phyloP scores from a whole-genome alignment of 2,113 vertebrate genomes.

The Ia io region DNA sequence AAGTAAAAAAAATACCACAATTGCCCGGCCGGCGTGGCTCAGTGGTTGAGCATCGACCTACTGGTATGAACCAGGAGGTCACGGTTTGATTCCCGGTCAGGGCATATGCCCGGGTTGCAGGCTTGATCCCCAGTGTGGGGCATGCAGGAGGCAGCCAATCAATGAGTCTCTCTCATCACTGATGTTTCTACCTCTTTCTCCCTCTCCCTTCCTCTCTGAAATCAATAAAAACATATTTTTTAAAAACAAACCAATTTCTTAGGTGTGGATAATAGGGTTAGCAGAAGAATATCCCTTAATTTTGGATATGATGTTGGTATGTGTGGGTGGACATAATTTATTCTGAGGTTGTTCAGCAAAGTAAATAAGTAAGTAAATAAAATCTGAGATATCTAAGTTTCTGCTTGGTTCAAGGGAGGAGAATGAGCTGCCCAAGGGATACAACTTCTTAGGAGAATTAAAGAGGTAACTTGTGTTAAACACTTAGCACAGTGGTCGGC shows the following conservation, averaged over 20 bases:
- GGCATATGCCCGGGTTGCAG: too few species aligned
- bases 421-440: not conserved
- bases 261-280: not conserved
- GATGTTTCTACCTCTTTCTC: too few species aligned
- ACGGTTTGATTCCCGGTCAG: too few species aligned
- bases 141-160: too few species aligned
- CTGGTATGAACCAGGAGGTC: too few species aligned
- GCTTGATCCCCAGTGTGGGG: too few species aligned
- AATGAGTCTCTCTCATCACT: too few species aligned
- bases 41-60: too few species aligned
- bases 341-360: not conserved
- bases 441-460: not conserved
- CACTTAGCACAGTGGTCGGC: too few species aligned
- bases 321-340: not conserved
- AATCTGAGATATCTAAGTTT: not conserved
- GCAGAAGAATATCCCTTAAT: not conserved
- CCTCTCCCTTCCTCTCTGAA: too few species aligned
- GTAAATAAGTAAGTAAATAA: conserved; percentile 1
- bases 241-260: not conserved
- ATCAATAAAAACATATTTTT: too few species aligned
- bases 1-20: not conserved
- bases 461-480: not conserved
- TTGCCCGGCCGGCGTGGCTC: too few species aligned
- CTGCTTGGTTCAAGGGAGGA: not conserved
- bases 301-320: not conserved